Evolutionary conservation across 1,140 invertebrate species (phyloP).

Genomic region (Musca vetustissima): DNA sequence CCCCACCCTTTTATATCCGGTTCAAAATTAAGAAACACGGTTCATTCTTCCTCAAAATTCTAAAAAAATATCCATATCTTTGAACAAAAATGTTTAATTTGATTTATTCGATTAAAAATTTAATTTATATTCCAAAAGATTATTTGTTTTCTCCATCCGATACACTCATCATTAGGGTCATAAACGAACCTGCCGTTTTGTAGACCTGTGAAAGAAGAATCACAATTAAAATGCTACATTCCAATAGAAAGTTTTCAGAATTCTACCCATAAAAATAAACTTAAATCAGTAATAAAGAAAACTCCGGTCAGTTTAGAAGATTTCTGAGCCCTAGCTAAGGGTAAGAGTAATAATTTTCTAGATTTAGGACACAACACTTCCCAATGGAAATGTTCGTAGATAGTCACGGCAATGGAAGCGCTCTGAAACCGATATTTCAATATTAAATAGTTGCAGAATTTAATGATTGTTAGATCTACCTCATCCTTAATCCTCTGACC

Average conservation of each 20-base stretch:
- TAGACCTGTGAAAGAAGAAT: background rate
- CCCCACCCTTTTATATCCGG: too few species aligned
- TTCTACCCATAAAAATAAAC: constrained; percentile 3
- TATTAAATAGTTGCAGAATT: background rate
- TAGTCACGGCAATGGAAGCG: background rate
- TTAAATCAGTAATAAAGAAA: background rate
- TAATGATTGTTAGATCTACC: background rate
- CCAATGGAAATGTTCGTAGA: background rate
- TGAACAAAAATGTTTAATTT: too few species aligned
- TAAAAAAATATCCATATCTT: too few species aligned
- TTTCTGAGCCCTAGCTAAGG: background rate
- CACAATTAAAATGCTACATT: background rate
- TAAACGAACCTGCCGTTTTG: background rate
- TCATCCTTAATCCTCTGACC: constrained; percentile 3
- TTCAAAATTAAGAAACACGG: too few species aligned
- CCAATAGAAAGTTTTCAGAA: too few species aligned
- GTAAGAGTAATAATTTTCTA: background rate
- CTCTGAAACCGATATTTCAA: background rate
- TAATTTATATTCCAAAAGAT: too few species aligned
- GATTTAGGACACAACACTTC: background rate
- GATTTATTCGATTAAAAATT: too few species aligned
- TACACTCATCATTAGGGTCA: background rate
- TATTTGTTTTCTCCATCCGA: too few species aligned
- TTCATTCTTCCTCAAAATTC: too few species aligned
- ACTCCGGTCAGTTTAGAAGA: background rate